Base-by-base conservation (phyloP, 2,113 vertebrate species). In the Panthera tigris region DNA sequence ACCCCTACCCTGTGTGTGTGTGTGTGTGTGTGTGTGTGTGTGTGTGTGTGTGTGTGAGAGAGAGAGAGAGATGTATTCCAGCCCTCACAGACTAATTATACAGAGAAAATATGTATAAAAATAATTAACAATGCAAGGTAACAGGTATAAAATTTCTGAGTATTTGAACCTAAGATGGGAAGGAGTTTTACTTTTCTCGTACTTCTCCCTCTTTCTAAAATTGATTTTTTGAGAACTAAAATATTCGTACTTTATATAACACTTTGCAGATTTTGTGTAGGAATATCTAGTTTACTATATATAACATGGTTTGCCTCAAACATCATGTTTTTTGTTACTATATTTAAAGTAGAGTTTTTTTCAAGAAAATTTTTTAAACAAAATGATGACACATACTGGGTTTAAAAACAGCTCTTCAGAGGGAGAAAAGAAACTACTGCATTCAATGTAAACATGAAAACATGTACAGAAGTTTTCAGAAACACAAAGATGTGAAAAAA, bases 381-480 rank as follows among this genome's bases (percentile, higher is more conserved):
- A 83, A 85, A 85, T 82, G 36, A 94, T n/a, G 48, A 79, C 23
- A 92, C 41, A 76, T 3, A 50, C 7, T 96, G 84, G 55, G 5
- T 65, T 95, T 93, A 95, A 95, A 91, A 94, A 85, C 23, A 83
- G 14, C 25, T 96, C 81, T 52, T 89, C 80, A 13, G 45, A 94
- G n/a, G 13, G 83, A 66, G 83, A 66, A 96, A 94, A 86, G 15
- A 85, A 87, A 25, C 8, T 88, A 52, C 31, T 95, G 18, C 23
- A 74, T 94, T 95, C 89, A 92, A 81, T 92, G n/a, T 85, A 31
- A 82, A 48, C 19, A 39, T 96, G 50, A 68, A 97, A 96, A 85
- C 5, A 45, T 39, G 33, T 94, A 78, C 73, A 78, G 41, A 78
- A 41, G 39, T 78, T 97, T 95, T 94, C 61, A 89, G 80, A 95